phyloP scores from a whole-genome alignment of 2,797 vertebrate species.

The Menidia menidia region DNA sequence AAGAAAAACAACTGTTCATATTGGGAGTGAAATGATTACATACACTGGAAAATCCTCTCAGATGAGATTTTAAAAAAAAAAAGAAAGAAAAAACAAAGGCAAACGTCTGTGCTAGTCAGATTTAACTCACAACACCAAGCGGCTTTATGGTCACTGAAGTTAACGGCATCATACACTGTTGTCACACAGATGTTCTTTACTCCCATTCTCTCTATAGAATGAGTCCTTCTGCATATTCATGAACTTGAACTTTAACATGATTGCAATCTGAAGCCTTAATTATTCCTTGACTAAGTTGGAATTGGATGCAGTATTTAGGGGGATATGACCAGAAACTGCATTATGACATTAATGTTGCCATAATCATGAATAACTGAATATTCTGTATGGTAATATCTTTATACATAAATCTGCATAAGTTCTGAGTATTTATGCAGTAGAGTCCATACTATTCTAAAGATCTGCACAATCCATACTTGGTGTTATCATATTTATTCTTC shows the following conservation, averaged over 20 bases:
- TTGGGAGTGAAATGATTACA: neutral
- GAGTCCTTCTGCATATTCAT: neutral
- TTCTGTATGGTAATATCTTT: no score
- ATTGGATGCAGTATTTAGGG: neutral
- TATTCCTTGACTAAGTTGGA: neutral
- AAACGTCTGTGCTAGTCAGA: neutral
- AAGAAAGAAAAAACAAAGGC: neutral
- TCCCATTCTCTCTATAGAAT: neutral
- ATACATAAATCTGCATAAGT: neutral
- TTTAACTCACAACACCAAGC: neutral
- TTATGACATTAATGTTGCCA: neutral
- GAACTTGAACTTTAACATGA: constrained; percentile 3
- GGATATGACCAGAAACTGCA: neutral
- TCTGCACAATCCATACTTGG: no score
- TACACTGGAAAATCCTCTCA: neutral
- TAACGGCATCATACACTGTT: neutral
- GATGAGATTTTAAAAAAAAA: neutral
- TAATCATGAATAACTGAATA: no score
- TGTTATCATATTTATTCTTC: neutral
- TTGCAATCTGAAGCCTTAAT: neutral
- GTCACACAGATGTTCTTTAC: neutral
- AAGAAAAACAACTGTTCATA: neutral
- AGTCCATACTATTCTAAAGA: no score
- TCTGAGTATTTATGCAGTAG: neutral
- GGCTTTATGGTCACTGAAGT: neutral